phyloP scores from a whole-genome alignment of 2,797 vertebrate species.

The Distichodus sexfasciatus region DNA sequence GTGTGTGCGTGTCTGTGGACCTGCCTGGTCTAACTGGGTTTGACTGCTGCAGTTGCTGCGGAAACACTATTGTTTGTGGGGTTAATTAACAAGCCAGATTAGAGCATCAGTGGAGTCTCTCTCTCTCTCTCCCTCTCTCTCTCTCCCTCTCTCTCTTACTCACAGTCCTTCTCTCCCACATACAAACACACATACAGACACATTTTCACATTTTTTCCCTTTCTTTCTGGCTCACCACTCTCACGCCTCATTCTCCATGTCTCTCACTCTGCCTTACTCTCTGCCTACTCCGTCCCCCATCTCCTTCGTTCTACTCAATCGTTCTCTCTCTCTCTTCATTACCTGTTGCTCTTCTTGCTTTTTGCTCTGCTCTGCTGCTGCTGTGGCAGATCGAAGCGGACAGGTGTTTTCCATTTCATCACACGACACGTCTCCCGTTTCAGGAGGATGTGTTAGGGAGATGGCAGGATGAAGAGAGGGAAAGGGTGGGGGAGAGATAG shows the following conservation, averaged over 20 bases:
- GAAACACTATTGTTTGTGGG: conserved; percentile 63
- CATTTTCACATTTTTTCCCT: not conserved
- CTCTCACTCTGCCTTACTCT: conserved; percentile 33
- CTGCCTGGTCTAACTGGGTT: conserved; percentile 30
- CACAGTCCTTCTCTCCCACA: conserved; percentile 45
- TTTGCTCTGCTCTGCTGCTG: conserved; percentile 26
- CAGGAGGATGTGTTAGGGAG: conserved; percentile 18
- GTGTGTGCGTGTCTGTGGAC: too few relatives aligned
- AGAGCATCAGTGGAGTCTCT: conserved; percentile 45
- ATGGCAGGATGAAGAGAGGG: conserved; percentile 5
- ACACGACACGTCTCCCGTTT: conserved; percentile 15
- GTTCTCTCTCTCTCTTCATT: conserved; percentile 70
- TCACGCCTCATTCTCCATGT: conserved; percentile 68
- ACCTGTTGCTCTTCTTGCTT: conserved; percentile 67
- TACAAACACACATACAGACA: conserved; percentile 38
- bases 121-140: conserved; percentile 52
- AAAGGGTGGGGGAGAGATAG: conserved; percentile 3
- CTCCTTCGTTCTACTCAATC: too few relatives aligned
- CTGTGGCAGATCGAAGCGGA: conserved; percentile 49
- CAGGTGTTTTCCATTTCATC: conserved; percentile 58
- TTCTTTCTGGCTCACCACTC: conserved; percentile 57
- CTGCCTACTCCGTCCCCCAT: too few relatives aligned
- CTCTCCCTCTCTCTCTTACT: conserved; percentile 41
- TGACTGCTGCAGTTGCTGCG: conserved; percentile 56
- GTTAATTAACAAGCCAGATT: conserved; percentile 72